phyloP scores from a whole-genome alignment of 2,113 vertebrate genomes.

The Balaeniceps rex region DNA sequence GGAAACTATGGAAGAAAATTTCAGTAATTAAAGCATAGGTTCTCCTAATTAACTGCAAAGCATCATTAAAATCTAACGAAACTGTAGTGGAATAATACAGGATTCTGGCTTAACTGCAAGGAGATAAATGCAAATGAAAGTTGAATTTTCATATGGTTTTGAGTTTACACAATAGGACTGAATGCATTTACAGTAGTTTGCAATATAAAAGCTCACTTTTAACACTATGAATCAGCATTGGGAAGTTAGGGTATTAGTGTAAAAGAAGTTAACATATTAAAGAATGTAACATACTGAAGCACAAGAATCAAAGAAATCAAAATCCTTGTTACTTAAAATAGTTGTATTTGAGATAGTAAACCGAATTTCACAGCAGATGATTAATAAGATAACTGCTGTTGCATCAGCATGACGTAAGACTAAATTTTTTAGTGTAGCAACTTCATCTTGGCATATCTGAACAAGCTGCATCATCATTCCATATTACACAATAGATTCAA shows the following conservation, averaged over 20 bases:
- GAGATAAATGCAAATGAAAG: conserved; percentile 28
- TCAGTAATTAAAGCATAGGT: conserved; percentile 48
- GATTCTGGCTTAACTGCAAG: conserved; percentile 22
- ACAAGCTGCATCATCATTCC: not conserved
- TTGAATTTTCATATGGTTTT: conserved; percentile 1
- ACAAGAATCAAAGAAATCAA: not conserved
- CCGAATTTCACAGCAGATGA: not conserved
- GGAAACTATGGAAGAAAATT: conserved; percentile 58
- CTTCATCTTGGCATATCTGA: not conserved
- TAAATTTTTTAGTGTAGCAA: not conserved
- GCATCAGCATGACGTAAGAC: not conserved
- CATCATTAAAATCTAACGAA: conserved; percentile 60
- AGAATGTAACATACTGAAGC: not conserved
- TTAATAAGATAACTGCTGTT: not conserved
- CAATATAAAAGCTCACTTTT: not conserved
- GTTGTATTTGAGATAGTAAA: not conserved
- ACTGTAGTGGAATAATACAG: not conserved
- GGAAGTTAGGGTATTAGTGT: conserved; percentile 14
- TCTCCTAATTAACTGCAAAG: conserved; percentile 63
- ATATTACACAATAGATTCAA: not conserved
- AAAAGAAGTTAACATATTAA: conserved; percentile 7
- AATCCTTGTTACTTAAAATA: not conserved
- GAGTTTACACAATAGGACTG: not conserved
- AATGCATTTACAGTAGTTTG: not conserved
- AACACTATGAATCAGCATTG: not conserved